These are phyloP conservation scores for Mamestra configurata DNA, from an alignment of 1,140 invertebrate genomes.

Conservation along the genomic window DNA sequence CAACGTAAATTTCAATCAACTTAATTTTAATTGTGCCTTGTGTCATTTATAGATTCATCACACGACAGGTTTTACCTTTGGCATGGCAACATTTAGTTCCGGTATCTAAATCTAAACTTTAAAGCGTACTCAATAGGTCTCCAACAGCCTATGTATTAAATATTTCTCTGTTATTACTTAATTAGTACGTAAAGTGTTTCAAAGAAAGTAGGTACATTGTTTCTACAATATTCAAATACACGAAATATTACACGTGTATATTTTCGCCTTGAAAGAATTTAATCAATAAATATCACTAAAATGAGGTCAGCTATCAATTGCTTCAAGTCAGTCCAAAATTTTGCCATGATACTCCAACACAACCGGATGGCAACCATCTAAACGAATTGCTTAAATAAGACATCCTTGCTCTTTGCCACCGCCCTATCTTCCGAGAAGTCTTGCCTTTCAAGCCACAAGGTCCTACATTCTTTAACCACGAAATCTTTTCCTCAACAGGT, in stretches of 20 bases:
- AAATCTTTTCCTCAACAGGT: conserved; percentile 4
- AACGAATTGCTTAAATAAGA: background rate
- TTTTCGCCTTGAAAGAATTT: background rate
- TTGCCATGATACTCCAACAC: background rate
- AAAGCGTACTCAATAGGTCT: too few species aligned
- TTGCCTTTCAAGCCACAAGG: background rate
- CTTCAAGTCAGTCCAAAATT: conserved; percentile 1
- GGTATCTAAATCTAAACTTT: background rate
- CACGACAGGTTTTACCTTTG: background rate
- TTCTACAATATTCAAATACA: too few species aligned
- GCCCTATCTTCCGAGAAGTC: background rate
- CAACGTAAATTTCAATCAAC: background rate
- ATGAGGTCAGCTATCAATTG: conserved; percentile 14
- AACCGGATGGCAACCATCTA: too few species aligned
- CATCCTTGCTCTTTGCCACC: background rate
- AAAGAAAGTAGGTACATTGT: too few species aligned
- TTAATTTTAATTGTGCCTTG: background rate
- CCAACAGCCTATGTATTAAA: too few species aligned
- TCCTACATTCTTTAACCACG: background rate
- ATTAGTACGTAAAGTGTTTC: too few species aligned
- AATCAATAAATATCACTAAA: too few species aligned
- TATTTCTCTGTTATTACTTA: background rate
- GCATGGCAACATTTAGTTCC: conserved; percentile 5
- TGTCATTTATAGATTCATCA: conserved; percentile 5
- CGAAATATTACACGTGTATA: too few species aligned